Conservation (phyloP, 2,797 vertebrate species). For the Myoxocephalus aenaeus region DNA sequence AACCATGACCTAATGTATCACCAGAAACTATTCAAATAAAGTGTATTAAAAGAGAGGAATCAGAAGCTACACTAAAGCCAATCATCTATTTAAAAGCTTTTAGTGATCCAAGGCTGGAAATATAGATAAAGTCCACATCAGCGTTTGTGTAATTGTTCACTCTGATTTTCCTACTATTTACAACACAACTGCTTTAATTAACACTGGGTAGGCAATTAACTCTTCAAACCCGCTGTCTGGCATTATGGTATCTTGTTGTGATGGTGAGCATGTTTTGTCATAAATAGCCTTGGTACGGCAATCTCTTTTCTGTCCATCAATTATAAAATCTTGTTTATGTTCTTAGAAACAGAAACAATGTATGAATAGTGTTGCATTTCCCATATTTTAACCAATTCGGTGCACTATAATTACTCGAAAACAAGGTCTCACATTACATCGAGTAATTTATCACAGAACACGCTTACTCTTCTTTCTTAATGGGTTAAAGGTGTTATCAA, state of each 20-base stretch:
- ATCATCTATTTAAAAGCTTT: background rate
- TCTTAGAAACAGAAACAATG: background rate
- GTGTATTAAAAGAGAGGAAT: background rate
- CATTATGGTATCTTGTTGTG: constrained; percentile 4
- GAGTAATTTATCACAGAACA: constrained; percentile 15
- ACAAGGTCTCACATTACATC: constrained; percentile 26
- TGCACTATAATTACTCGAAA: constrained; percentile 5
- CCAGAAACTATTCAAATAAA: constrained; percentile 18
- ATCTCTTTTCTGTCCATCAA: constrained; percentile 27
- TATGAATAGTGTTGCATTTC: constrained; percentile 19
- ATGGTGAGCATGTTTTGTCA: constrained; percentile 8
- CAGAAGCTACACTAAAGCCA: background rate
- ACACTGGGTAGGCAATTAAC: constrained; percentile 7
- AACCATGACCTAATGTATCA: background rate
- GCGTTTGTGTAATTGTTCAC: constrained; percentile 15
- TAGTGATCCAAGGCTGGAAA: background rate
- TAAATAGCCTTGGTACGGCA: constrained; percentile 29
- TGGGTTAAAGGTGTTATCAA: constrained; percentile 33
- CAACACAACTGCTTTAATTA: constrained; percentile 17
- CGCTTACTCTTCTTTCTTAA: constrained; percentile 1
- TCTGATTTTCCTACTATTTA: constrained; percentile 10
- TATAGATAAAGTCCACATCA: background rate
- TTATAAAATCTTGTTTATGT: constrained; percentile 27
- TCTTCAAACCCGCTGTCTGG: constrained; percentile 2
- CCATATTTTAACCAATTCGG: constrained; percentile 6